Evolutionary conservation across 2,888 invertebrate species (phyloP).

Genomic region (Himalopsyche japonica): DNA sequence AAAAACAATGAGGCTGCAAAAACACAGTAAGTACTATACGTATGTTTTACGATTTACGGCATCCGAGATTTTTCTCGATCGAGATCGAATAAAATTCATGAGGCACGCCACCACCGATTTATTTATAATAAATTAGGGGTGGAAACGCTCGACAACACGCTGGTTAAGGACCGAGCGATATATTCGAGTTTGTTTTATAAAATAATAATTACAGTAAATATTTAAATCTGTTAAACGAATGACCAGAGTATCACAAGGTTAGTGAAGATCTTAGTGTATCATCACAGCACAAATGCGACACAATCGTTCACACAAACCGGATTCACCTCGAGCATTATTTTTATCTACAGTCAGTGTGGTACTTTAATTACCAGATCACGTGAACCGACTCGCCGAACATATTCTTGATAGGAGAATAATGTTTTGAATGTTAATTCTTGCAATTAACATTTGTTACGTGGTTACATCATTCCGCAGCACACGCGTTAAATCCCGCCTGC

Average conservation of each 20-base stretch:
- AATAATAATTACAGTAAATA: background rate
- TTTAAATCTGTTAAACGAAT: slow-evolving; percentile 11
- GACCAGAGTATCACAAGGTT: slow-evolving; percentile 31
- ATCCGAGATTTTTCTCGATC: too few relatives aligned
- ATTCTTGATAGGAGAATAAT: background rate
- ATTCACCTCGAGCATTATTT: background rate
- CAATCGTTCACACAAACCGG: background rate
- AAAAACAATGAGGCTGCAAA: too few relatives aligned
- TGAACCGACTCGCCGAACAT: background rate
- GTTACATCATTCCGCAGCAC: background rate
- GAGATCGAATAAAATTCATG: too few relatives aligned
- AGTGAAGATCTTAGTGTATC: background rate
- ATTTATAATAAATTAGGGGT: too few relatives aligned
- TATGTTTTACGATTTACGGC: too few relatives aligned
- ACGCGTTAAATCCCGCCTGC: too few relatives aligned
- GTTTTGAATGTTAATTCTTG: background rate
- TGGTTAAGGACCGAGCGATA: background rate
- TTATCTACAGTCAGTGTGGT: background rate
- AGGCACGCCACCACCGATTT: too few relatives aligned
- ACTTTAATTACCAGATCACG: background rate
- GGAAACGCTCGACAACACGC: background rate
- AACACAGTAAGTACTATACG: too few relatives aligned
- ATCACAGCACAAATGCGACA: background rate
- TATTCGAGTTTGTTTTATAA: background rate
- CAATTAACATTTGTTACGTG: background rate